Evolutionary conservation across 2,113 vertebrate species (phyloP), one percentile per base, ranked within the genome.

Genomic region (Eubucco bourcierii): DNA sequence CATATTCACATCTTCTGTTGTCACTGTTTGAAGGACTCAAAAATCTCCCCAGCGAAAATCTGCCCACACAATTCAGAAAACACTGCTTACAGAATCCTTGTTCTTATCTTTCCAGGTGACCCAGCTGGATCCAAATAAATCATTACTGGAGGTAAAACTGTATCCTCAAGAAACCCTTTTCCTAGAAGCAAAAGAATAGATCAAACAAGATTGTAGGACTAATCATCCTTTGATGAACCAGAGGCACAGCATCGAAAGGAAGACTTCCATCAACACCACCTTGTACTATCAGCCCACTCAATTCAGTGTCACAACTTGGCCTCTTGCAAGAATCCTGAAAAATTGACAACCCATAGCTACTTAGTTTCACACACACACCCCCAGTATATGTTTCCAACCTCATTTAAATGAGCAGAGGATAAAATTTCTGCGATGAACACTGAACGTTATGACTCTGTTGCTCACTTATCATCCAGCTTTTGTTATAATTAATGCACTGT

Each of bases 141-240:
- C 98, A 61, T 98, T 99, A 97, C 94, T 99, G 98, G 99, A 99
- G 96, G 98, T 99, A 97, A 99, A 99, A 97, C 97, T 99, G 97
- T 99, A 99, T 95, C 99, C 99, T 95, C 99, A 99, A 98, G 99
- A 99, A 98, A 99, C 99, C 63, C 99, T 99, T 95, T 99, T 99
- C 97, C 98, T 99, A 97, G 99, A 99, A 97, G 99, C 99, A 91
- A 99, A 99, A 97, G 99, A 99, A 92, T 99, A 99, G 98, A 47
- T 92, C 37, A 60, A 65, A 94, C 90, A 80, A 91, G 94, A 95
- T 71, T 55, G 82, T 95, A 94, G 96, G 97, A 97, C 94, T 97
- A 39, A 90, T 93, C 91, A 55, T 89, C 96, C 94, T 97, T 95
- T 88, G 96, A 96, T 88, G 94, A 97, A 92, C 88, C 96, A 87